These are phyloP conservation scores for Saguinus midas DNA, from an alignment of 2,113 vertebrate species.

Conservation along the genomic window DNA sequence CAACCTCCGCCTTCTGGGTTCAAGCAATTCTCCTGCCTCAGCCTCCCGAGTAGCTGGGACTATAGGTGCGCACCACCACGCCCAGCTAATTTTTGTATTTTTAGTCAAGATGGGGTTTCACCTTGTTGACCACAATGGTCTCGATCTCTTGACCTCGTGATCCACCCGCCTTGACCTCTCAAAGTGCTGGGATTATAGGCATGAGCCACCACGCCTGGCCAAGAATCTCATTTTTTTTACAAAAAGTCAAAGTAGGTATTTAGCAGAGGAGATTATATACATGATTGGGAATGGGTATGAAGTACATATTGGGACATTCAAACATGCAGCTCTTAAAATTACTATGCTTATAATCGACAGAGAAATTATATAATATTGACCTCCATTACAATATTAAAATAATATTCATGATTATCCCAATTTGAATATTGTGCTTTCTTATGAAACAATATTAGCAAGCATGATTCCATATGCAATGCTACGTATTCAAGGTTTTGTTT, in stretches of 20 bases:
- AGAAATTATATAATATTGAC: not conserved
- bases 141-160: no score
- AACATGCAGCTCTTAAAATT: not conserved
- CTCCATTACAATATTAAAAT: not conserved
- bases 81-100: no score
- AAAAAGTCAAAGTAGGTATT: not conserved
- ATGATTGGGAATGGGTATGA: no score
- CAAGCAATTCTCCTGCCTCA: no score
- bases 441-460: not conserved
- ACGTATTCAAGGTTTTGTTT: not conserved
- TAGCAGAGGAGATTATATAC: not conserved
- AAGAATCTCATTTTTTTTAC: not conserved
- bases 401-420: not conserved
- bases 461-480: not conserved
- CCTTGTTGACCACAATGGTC: no score
- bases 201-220: no score
- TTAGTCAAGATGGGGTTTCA: no score
- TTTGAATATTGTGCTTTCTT: not conserved
- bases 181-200: no score
- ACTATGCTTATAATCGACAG: not conserved
- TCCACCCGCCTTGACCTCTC: no score
- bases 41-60: no score
- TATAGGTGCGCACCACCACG: no score
- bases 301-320: not conserved
- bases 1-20: no score